Conservation (phyloP, 2,113 vertebrate species). For the Pachyramphus minor region DNA sequence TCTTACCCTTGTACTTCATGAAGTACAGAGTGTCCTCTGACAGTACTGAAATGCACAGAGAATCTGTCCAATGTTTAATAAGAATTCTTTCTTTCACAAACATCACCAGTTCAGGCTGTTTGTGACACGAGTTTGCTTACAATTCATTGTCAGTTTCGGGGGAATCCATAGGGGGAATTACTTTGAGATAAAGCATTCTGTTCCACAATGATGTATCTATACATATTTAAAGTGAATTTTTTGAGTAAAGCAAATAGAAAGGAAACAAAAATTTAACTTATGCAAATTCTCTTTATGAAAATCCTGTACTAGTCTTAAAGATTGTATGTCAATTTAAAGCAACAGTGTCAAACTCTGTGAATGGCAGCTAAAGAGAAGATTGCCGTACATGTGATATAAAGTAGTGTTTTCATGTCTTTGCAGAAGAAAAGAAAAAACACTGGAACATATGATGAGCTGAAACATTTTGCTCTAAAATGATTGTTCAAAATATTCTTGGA, state of each 20-base stretch:
- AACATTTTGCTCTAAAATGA: not conserved
- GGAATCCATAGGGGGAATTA: not conserved
- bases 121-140: not conserved
- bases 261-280: not conserved
- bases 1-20: not conserved
- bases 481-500: not conserved
- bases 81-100: not conserved
- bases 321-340: not conserved
- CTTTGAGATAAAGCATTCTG: not conserved
- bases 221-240: not conserved
- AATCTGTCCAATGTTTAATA: not conserved
- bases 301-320: not conserved
- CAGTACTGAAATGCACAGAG: not conserved
- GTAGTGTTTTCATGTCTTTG: not conserved
- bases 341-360: not conserved
- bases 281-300: not conserved
- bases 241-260: not conserved
- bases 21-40: not conserved
- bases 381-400: not conserved
- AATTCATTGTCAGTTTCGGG: not conserved
- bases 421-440: not conserved
- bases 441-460: not conserved
- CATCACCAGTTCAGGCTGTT: not conserved
- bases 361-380: not conserved
- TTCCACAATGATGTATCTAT: not conserved